phyloP scores from a whole-genome alignment of 2,113 vertebrate genomes.

The Grus americana region DNA sequence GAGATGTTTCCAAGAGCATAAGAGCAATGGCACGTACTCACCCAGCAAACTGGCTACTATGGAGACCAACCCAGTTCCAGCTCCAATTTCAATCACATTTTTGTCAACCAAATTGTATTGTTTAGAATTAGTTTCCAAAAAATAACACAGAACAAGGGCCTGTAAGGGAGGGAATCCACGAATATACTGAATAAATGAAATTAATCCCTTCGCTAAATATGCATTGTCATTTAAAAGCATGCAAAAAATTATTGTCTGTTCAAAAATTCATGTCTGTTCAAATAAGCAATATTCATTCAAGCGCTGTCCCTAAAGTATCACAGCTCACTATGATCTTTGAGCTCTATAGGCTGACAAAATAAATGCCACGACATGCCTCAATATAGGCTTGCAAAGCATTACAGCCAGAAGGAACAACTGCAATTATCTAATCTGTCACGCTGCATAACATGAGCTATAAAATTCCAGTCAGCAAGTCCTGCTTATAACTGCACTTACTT shows the following conservation, averaged over 20 bases:
- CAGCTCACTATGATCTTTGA: neutral
- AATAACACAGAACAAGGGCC: conserved; percentile 93
- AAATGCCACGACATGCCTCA: neutral
- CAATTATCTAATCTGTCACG: neutral
- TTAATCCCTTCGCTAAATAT: neutral
- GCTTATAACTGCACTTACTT: neutral
- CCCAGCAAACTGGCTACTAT: conserved; percentile 90
- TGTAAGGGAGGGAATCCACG: conserved; percentile 48
- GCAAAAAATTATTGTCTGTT: neutral
- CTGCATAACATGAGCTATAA: neutral
- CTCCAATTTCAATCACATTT: conserved; percentile 93
- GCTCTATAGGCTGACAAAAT: neutral
- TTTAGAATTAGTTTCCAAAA: conserved; percentile 87
- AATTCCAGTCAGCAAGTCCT: neutral
- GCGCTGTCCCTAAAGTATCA: neutral
- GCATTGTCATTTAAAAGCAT: neutral
- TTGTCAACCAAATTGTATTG: conserved; percentile 84
- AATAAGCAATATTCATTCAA: neutral
- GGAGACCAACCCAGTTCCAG: conserved; percentile 93
- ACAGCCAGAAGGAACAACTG: neutral
- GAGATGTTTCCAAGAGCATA: neutral
- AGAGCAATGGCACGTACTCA: conserved; percentile 59
- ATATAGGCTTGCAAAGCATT: neutral
- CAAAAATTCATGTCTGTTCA: neutral
- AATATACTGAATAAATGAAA: conserved; percentile 8